Evolutionary conservation across 2,113 vertebrate genomes (phyloP).

Genomic region (Pseudopodoces humilis): DNA sequence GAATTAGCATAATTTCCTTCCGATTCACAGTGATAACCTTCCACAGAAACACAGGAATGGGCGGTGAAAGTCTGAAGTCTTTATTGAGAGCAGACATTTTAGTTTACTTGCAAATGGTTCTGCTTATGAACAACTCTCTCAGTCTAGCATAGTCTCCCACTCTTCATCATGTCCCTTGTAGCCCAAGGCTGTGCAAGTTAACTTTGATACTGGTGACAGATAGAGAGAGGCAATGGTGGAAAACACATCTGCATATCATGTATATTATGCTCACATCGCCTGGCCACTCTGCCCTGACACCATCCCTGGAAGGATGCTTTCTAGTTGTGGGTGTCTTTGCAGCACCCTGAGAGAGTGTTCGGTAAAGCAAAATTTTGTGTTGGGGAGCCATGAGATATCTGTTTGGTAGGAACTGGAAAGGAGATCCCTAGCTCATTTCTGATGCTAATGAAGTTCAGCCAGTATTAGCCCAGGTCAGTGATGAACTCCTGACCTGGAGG

Average conservation of each 20-base stretch:
- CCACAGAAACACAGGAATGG: not conserved
- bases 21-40: not conserved
- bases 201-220: not conserved
- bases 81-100: not conserved
- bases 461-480: not conserved
- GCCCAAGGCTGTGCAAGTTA: not conserved
- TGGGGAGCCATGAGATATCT: not conserved
- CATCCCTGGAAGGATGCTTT: not conserved
- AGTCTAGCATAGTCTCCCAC: not conserved
- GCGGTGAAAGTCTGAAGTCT: not conserved
- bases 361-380: not conserved
- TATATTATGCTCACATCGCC: not conserved
- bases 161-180: not conserved
- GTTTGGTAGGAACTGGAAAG: not conserved
- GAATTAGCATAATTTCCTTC: not conserved
- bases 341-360: not conserved
- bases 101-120: not conserved
- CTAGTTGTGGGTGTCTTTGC: not conserved
- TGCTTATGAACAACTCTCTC: not conserved
- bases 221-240: not conserved
- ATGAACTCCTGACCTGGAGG: constrained; percentile 44
- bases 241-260: not conserved
- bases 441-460: constrained; percentile 18
- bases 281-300: not conserved
- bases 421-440: not conserved